Conservation (phyloP, 2,888 invertebrate genomes). For the Eledona agricola region DNA sequence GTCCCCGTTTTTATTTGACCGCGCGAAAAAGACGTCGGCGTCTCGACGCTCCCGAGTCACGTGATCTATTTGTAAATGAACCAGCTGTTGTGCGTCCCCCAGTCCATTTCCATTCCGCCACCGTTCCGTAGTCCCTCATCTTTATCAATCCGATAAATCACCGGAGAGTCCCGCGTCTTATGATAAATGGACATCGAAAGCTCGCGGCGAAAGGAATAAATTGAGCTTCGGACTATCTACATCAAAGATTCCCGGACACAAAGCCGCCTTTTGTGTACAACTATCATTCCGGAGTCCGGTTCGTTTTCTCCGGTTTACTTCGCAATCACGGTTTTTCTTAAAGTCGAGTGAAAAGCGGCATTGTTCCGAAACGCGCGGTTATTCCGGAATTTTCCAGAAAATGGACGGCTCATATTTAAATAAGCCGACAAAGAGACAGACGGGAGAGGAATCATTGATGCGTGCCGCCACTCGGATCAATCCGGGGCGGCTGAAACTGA, state of each 20-base stretch:
- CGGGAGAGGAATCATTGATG: constrained; percentile 17
- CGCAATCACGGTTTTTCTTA: constrained; percentile 30
- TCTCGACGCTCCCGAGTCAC: constrained; percentile 13
- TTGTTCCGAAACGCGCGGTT: constrained; percentile 23
- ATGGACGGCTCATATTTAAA: constrained; percentile 29
- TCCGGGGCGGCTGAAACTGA: constrained; percentile 13
- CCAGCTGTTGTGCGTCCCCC: constrained; percentile 34
- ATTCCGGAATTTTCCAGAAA: constrained; percentile 26
- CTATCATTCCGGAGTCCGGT: constrained; percentile 38
- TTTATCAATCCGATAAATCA: constrained; percentile 44
- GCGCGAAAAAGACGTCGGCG: not conserved
- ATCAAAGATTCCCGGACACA: constrained; percentile 37
- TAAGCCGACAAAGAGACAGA: constrained; percentile 33
- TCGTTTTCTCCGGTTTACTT: constrained; percentile 30
- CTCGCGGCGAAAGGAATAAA: constrained; percentile 39
- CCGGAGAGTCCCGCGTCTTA: constrained; percentile 32
- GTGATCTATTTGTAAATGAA: constrained; percentile 35
- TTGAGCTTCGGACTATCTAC: constrained; percentile 37
- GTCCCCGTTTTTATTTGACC: no score
- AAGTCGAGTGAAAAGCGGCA: constrained; percentile 4
- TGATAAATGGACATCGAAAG: constrained; percentile 41
- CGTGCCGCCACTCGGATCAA: constrained; percentile 26
- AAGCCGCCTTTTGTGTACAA: constrained; percentile 44
- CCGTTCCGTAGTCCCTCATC: constrained; percentile 31
- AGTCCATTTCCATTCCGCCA: constrained; percentile 29